These are phyloP conservation scores for Wiebesia pumilae DNA, from an alignment of 1,140 invertebrate species.

Conservation along the genomic window DNA sequence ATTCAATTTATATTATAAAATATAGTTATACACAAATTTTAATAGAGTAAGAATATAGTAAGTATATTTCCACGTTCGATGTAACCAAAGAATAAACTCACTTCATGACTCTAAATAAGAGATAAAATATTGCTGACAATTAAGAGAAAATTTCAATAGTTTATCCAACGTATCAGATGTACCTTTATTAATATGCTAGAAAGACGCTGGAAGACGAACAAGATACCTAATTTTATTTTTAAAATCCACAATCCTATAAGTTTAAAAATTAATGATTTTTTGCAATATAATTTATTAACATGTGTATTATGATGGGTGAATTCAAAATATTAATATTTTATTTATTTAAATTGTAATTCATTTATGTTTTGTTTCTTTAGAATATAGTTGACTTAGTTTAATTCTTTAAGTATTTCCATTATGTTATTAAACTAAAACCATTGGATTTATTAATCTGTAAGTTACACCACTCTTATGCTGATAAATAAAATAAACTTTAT, in stretches of 20 bases:
- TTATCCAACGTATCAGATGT: slow-evolving; percentile 41
- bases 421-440: no score
- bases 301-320: no score
- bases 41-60: background rate
- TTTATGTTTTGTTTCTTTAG: no score
- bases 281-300: no score
- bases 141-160: slow-evolving; percentile 67
- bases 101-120: slow-evolving; percentile 19
- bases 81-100: slow-evolving; percentile 49
- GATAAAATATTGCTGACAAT: slow-evolving; percentile 43
- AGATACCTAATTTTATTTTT: background rate
- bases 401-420: no score
- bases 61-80: slow-evolving; percentile 31
- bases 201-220: background rate
- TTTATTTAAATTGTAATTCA: no score
- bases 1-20: background rate
- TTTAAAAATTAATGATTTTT: no score
- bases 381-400: no score
- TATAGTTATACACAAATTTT: background rate
- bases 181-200: slow-evolving; percentile 7
- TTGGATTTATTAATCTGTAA: no score
- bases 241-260: background rate
- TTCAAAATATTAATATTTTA: no score
- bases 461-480: no score
- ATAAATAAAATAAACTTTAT: no score